A percentile compares a stretch with the other conserved stretches of the same genome.
Evolutionary conservation across 2,888 invertebrate species (phyloP).

Genomic region (Metallyticus violacea): DNA sequence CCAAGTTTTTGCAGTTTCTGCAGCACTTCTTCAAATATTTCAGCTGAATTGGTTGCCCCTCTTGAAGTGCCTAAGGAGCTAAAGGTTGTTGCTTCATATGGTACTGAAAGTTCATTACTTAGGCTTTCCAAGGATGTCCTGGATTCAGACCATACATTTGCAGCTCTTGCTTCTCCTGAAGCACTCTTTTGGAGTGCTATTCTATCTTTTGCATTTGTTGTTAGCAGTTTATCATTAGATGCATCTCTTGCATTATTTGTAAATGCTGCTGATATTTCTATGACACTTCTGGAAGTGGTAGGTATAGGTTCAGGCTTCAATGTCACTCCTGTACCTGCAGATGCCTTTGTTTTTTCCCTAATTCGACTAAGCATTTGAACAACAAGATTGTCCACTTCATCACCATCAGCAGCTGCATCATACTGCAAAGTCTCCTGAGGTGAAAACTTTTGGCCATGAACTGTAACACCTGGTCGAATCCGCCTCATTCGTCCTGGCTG

Average conservation of each 20-base stretch:
- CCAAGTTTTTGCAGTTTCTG: constrained; percentile 57
- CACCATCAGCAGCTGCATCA: constrained; percentile 40
- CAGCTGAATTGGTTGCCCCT: constrained; percentile 39
- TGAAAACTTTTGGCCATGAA: constrained; percentile 20
- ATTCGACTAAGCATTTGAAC: constrained; percentile 37
- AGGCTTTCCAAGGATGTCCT: background rate
- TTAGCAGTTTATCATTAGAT: too few species aligned
- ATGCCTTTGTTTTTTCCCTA: constrained; percentile 22
- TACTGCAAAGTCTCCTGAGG: constrained; percentile 21
- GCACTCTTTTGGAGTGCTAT: background rate
- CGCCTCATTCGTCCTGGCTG: constrained; percentile 28
- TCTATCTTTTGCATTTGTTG: background rate
- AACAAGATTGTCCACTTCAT: constrained; percentile 39
- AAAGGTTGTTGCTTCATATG: background rate
- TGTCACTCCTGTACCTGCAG: background rate
- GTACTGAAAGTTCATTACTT: background rate
- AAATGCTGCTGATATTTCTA: background rate
- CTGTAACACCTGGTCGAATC: constrained; percentile 21
- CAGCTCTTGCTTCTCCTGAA: background rate
- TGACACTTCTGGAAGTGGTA: background rate
- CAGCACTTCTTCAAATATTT: constrained; percentile 59
- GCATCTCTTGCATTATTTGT: background rate
- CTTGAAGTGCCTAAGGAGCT: background rate
- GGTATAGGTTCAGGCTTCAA: background rate
- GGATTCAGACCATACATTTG: background rate